Base-by-base conservation (phyloP, 1,140 invertebrate species). In the Drosophila busckii region DNA sequence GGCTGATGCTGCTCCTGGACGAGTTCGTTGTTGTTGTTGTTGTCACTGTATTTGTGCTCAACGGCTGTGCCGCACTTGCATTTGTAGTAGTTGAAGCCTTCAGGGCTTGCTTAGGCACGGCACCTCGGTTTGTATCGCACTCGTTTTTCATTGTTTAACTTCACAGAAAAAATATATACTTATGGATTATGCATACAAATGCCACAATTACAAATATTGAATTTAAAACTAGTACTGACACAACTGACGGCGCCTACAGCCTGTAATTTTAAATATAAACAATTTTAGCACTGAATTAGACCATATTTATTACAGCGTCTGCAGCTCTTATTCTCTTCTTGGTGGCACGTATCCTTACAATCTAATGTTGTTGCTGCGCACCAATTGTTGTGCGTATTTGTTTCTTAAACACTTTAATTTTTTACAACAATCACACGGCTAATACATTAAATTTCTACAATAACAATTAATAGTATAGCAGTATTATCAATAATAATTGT, bases 61-160 rank as follows among this genome's bases (percentile, higher is more conserved):
- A 55, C 62, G 58, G 61, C 67, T 42, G 71, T 42, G 55, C 41
- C 25, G 29, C 49, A 40, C 19, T 55, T 42, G 54, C 34, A 37
- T 52, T 40, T 60, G 35, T 10, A 45, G 42, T 20, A 42, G 69
- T 17, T 23, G 28, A 6, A 5, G 17, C 10, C 25, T 26, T 15
- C 19, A n/a, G n/a, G n/a, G 31, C 29, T 42, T 62, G 59, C 15
- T 70, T 70, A 8, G 67, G 67, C 13, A 70, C 63, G 6, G 67
- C 64, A 22, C 67, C 67, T 32, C 64, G 59, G 32, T 15, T 42
- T 16, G 32, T 38, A n/a, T 50, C 59, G 49, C 25, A 31, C 1
- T 50, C 71, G 29, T 60, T 62, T 31, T 68, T 78, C 38, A 49
- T 52, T 25, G 45, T n/a, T 48, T 31, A 48, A 16, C 32, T 80